Base-by-base conservation (phyloP, 2,113 vertebrate species). In the Cisticola juncidis region DNA sequence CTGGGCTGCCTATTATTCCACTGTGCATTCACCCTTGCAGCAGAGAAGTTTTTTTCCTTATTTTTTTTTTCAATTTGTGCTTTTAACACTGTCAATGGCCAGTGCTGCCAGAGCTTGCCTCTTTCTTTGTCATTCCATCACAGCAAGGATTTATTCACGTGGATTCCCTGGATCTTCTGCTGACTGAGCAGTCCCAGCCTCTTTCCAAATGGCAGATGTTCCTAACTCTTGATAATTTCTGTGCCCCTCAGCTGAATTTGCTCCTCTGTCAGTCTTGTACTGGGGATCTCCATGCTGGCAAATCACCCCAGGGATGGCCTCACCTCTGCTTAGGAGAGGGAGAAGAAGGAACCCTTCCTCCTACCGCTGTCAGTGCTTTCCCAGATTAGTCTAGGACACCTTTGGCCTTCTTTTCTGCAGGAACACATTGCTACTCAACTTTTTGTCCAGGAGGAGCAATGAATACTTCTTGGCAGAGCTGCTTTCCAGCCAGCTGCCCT, bases 361-460 rank as follows among this genome's bases (percentile, higher is more conserved):
- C 5, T 5, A 6, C 4, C 5, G n/a, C n/a, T 38, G 2, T 9
- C 38, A 33, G 3, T 0, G 0, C 7, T 12, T 76, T 62, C n/a
- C 51, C 62, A 47, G 72, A 66, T 6, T 22, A 57, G 5, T 26
- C n/a, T 17, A 44, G 31, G 26, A 21, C 29, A 40, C 3, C 5
- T 89, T 66, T 62, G n/a, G 2, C 24, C 19, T 13, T 24, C 23
- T 86, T 47, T 83, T 31, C 24, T 80, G 14, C 57, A 70, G 24
- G 36, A 35, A 12, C 14, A 47, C 12, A 3, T 36, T 61, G 17
- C 25, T 29, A 20, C 21, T 83, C 31, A 44, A 4, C 7, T 18
- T 62, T 44, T 85, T 77, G 13, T 70, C 31, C 21, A 53, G 21
- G 18, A 66, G 26, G 9, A 87, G 11, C 7, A 6, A 5, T 1